phyloP scores from a whole-genome alignment of 2,888 invertebrate species.

The Pyrgus malvae region DNA sequence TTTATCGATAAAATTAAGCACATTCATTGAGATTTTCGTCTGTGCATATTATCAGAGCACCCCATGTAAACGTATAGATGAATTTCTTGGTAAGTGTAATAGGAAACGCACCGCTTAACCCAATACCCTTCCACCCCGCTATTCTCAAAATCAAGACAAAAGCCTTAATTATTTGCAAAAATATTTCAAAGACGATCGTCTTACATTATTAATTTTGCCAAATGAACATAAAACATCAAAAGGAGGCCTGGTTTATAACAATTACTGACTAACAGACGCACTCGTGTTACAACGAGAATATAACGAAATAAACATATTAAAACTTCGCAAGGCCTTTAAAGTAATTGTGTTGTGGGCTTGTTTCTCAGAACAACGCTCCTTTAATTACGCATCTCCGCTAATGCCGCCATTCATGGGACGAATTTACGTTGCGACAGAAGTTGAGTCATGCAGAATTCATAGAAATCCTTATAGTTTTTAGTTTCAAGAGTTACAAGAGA shows the following conservation, averaged over 20 bases:
- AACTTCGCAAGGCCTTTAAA: constrained; percentile 25
- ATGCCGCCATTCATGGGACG: constrained; percentile 22
- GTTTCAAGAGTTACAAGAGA: too few relatives aligned
- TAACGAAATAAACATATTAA: constrained; percentile 29
- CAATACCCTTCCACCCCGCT: too few relatives aligned
- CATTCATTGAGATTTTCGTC: too few relatives aligned
- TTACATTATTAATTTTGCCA: not conserved
- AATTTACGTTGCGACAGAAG: constrained; percentile 24
- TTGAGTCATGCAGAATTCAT: too few relatives aligned
- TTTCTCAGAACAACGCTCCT: constrained; percentile 26
- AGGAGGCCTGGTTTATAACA: constrained; percentile 9
- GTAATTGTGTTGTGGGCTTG: constrained; percentile 31
- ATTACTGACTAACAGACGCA: constrained; percentile 12
- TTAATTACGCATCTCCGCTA: constrained; percentile 28
- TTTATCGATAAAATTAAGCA: too few relatives aligned
- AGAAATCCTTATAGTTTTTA: too few relatives aligned
- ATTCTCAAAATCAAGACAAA: too few relatives aligned
- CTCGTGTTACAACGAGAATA: constrained; percentile 8
- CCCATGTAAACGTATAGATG: too few relatives aligned
- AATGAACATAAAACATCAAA: constrained; percentile 10
- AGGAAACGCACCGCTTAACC: too few relatives aligned
- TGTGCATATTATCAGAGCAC: too few relatives aligned
- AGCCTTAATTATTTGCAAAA: not conserved
- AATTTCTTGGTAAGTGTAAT: too few relatives aligned
- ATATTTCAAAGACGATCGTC: not conserved